Evolutionary conservation across 1,140 invertebrate species (phyloP).

Genomic region (Mycetomoellerius zeteki): DNA sequence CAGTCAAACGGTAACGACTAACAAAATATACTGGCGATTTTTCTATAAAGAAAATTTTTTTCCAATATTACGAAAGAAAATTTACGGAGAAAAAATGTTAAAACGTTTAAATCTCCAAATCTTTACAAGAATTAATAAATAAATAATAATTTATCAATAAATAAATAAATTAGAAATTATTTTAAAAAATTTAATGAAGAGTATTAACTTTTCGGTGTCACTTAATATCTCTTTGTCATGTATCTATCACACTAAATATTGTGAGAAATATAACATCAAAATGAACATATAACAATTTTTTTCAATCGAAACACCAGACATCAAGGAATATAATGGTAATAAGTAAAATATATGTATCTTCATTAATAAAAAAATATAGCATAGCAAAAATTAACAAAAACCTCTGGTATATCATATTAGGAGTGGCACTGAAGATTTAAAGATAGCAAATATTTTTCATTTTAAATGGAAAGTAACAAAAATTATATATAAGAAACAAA

Average conservation of each 20-base stretch:
- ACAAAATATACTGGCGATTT: not conserved
- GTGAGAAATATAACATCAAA: too few species aligned
- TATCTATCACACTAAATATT: too few species aligned
- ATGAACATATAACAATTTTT: too few species aligned
- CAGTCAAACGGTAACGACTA: slow-evolving; percentile 78
- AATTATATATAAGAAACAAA: not conserved
- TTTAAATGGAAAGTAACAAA: not conserved
- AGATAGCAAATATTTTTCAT: not conserved
- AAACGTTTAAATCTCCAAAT: not conserved
- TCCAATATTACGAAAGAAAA: not conserved
- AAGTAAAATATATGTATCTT: too few species aligned
- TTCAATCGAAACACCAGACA: too few species aligned
- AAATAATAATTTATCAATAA: too few species aligned
- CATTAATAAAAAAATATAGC: too few species aligned
- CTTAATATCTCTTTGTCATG: too few species aligned
- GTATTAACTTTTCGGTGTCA: not conserved
- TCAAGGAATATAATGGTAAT: too few species aligned
- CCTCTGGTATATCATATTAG: too few species aligned
- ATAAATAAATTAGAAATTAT: not conserved
- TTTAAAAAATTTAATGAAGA: not conserved
- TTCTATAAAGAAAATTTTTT: not conserved
- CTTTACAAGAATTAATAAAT: not conserved
- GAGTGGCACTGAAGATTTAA: too few species aligned
- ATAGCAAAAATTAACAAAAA: too few species aligned
- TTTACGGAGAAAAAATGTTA: not conserved